Conservation (phyloP, 1,140 invertebrate genomes). For the Dendroctonus valens region DNA sequence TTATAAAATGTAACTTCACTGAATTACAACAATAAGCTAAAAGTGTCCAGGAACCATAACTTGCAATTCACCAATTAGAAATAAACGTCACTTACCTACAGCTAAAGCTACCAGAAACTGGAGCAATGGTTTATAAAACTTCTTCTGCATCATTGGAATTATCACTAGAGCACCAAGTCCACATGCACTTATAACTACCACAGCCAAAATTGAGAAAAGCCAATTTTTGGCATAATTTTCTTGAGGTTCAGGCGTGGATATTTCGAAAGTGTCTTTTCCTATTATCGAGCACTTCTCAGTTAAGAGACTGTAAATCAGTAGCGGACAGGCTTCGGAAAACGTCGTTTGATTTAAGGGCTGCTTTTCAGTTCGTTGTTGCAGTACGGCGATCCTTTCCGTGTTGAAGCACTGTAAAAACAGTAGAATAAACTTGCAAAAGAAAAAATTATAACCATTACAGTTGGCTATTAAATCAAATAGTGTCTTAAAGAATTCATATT, state of each 20-base stretch:
- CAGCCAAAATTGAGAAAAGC: constrained; percentile 77
- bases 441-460: constrained; percentile 1
- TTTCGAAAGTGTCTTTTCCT: constrained; percentile 6
- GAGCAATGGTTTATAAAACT: constrained; percentile 85
- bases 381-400: constrained; percentile 13
- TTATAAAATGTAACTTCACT: too few species aligned
- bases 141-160: constrained; percentile 86
- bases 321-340: constrained; percentile 42
- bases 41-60: background rate
- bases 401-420: constrained; percentile 32
- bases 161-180: constrained; percentile 80
- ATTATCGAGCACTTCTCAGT: constrained; percentile 27
- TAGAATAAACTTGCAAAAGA: background rate
- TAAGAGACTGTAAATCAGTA: constrained; percentile 42
- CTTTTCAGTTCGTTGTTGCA: constrained; percentile 14
- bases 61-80: constrained; percentile 1
- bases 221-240: constrained; percentile 52
- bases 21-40: background rate
- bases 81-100: constrained; percentile 59
- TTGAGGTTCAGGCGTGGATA: constrained; percentile 7
- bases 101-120: constrained; percentile 91
- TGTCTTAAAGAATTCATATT: too few species aligned
- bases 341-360: constrained; percentile 26
- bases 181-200: constrained; percentile 79
- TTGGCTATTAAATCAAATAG: background rate